Percentiles rank a stretch among this genome's conserved stretches.
These are phyloP conservation scores for Bufotes viridis DNA, from an alignment of 2,797 vertebrate species.

Conservation along the genomic window DNA sequence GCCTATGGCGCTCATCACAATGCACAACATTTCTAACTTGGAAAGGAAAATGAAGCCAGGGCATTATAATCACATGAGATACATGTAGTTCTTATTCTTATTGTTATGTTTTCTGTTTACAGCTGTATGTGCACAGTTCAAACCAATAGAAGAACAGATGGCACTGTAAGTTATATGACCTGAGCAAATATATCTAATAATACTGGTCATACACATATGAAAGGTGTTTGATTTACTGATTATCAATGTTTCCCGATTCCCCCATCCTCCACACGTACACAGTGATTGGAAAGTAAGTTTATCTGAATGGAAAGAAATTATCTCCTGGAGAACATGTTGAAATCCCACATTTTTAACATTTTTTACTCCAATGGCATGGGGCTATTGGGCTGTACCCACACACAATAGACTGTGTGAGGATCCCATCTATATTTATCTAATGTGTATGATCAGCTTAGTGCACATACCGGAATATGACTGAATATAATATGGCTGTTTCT, in stretches of 20 bases:
- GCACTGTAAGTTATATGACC: constrained; percentile 65
- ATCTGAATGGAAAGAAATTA: neutral
- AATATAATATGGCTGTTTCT: neutral
- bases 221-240: neutral
- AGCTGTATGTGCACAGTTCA: constrained; percentile 67
- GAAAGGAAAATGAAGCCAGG: no score
- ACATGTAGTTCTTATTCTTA: neutral
- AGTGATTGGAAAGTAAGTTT: no score
- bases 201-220: neutral
- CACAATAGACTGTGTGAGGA: neutral
- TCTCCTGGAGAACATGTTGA: neutral
- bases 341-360: neutral
- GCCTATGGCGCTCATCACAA: no score
- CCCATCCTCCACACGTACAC: neutral
- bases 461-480: neutral
- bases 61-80: no score
- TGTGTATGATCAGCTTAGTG: neutral
- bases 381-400: no score
- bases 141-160: constrained; percentile 66
- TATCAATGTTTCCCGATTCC: neutral
- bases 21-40: no score
- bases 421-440: neutral
- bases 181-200: neutral
- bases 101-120: constrained; percentile 44
- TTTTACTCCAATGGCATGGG: neutral